These are phyloP conservation scores for Miichthys miiuy DNA, from an alignment of 2,797 vertebrate genomes.

Conservation along the genomic window DNA sequence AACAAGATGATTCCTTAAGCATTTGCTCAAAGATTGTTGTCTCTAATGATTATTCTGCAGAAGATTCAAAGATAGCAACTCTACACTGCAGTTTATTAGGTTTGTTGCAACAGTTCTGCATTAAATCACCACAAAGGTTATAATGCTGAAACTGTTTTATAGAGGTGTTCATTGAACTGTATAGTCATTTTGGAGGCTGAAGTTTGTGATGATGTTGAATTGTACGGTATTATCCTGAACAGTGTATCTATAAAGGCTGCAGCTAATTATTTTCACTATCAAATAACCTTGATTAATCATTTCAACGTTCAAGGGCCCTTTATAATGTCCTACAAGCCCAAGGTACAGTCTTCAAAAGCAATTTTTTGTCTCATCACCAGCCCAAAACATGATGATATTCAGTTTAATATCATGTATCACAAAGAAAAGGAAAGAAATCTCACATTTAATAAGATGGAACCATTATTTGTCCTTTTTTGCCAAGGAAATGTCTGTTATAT, in stretches of 20 bases:
- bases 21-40: not conserved
- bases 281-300: not conserved
- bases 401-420: not conserved
- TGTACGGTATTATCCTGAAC: not conserved
- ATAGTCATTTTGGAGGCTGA: not conserved
- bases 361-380: not conserved
- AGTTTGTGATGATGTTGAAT: not conserved
- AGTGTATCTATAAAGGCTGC: not conserved
- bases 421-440: not conserved
- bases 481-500: too few species aligned
- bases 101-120: not conserved
- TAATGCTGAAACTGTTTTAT: not conserved
- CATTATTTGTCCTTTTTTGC: not conserved
- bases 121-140: not conserved
- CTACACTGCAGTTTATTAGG: not conserved
- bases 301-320: not conserved
- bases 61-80: conserved; percentile 3
- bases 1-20: not conserved
- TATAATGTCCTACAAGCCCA: not conserved
- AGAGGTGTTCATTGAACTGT: not conserved
- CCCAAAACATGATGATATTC: not conserved
- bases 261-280: not conserved
- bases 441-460: not conserved
- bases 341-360: too few species aligned
- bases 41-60: not conserved